phyloP scores from a whole-genome alignment of 2,113 vertebrate genomes.

The Catagonus wagneri region DNA sequence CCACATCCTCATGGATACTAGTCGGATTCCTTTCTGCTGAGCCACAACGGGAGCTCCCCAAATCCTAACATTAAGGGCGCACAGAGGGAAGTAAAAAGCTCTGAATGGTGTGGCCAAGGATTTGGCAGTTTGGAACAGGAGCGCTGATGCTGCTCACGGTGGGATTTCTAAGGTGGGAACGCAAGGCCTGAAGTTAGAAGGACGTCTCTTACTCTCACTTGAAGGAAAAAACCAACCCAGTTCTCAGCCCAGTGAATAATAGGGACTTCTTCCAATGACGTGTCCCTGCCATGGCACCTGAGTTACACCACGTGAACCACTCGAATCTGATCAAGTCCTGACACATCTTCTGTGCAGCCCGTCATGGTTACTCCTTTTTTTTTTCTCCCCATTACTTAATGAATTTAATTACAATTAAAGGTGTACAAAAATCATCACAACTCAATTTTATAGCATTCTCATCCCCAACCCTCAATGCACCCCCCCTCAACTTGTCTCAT shows the following conservation, averaged over 20 bases:
- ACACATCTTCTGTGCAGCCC: background rate
- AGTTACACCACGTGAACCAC: background rate
- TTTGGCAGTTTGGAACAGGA: background rate
- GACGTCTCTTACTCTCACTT: background rate
- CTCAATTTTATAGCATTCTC: no score
- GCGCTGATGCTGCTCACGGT: rapidly evolving
- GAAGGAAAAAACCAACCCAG: background rate
- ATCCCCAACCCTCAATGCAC: no score
- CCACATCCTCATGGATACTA: no score
- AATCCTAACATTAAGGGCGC: background rate
- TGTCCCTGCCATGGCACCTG: background rate
- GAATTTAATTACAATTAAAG: no score
- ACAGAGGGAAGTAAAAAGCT: background rate
- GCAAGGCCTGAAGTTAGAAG: background rate
- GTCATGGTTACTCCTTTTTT: no score
- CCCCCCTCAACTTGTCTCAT: no score
- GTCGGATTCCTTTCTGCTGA: no score
- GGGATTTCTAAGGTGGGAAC: background rate
- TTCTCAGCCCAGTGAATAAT: background rate
- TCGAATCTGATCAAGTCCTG: background rate
- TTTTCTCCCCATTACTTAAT: no score
- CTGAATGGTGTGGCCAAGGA: background rate
- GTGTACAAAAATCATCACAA: no score
- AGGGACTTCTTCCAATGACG: background rate
- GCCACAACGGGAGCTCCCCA: background rate